phyloP scores from a whole-genome alignment of 2,113 vertebrate genomes.

The Pithys albifrons region DNA sequence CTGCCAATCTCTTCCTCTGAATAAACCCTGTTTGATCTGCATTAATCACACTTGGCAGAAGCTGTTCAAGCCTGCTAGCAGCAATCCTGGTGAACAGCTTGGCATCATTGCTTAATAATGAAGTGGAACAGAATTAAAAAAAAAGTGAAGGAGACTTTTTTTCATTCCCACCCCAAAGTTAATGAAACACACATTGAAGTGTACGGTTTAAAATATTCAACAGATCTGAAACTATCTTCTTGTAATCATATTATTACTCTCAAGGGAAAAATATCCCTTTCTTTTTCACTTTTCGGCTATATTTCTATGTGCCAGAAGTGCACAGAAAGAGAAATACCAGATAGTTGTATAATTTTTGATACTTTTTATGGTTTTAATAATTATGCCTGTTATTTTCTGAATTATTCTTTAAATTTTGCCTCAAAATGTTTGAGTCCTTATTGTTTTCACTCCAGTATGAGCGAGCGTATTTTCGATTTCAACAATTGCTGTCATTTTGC shows the following conservation, averaged over 20 bases:
- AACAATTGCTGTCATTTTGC: neutral
- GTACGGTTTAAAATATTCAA: slow-evolving; percentile 51
- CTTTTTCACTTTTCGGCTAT: neutral
- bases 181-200: slow-evolving; percentile 60
- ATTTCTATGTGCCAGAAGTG: neutral
- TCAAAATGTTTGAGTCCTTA: neutral
- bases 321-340: neutral
- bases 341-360: neutral
- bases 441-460: neutral
- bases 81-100: slow-evolving; percentile 72
- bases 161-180: slow-evolving; percentile 48
- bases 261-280: slow-evolving; percentile 1
- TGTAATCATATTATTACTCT: neutral
- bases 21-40: slow-evolving; percentile 77
- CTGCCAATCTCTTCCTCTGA: slow-evolving; percentile 76
- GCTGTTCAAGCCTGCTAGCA: slow-evolving; percentile 70
- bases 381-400: neutral
- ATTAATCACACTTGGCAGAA: slow-evolving; percentile 80
- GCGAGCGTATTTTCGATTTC: neutral
- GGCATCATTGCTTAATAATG: slow-evolving; percentile 75
- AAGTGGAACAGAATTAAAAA: slow-evolving; percentile 58
- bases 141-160: slow-evolving; percentile 52
- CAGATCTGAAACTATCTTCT: slow-evolving; percentile 3
- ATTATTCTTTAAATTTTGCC: neutral
- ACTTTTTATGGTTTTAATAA: neutral